A percentile compares a stretch with the other conserved stretches of the same genome.
These are phyloP conservation scores for Scolopax bukidnonensis DNA, from an alignment of 2,797 vertebrate genomes.

Conservation along the genomic window DNA sequence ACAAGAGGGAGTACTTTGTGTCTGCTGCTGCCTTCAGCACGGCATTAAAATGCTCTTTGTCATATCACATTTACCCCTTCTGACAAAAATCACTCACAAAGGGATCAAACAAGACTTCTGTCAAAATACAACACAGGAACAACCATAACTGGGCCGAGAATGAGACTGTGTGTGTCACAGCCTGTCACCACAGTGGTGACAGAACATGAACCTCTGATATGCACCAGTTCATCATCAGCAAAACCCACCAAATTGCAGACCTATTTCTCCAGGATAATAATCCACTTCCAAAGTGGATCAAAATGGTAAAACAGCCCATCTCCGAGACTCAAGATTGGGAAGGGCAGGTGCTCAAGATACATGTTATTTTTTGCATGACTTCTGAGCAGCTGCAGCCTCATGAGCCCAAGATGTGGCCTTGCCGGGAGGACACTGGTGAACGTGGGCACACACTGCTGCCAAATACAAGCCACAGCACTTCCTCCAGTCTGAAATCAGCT, in stretches of 20 bases:
- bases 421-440: rapidly evolving
- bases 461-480: neutral
- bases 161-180: neutral
- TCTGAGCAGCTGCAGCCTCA: neutral
- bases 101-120: neutral
- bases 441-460: neutral
- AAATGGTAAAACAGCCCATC: neutral
- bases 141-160: neutral
- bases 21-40: neutral
- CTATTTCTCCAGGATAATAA: neutral
- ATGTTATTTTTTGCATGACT: rapidly evolving
- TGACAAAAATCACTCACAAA: neutral
- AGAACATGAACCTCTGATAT: rapidly evolving
- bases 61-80: neutral
- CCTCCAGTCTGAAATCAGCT: neutral
- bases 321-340: rapidly evolving
- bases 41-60: neutral
- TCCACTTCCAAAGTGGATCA: rapidly evolving
- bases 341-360: neutral
- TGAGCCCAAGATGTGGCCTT: neutral
- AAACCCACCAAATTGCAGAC: rapidly evolving
- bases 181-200: neutral
- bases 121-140: neutral
- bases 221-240: neutral
- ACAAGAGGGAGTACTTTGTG: neutral